These are phyloP conservation scores for Rhombomys opimus DNA, from an alignment of 2,113 vertebrate genomes.

Conservation along the genomic window DNA sequence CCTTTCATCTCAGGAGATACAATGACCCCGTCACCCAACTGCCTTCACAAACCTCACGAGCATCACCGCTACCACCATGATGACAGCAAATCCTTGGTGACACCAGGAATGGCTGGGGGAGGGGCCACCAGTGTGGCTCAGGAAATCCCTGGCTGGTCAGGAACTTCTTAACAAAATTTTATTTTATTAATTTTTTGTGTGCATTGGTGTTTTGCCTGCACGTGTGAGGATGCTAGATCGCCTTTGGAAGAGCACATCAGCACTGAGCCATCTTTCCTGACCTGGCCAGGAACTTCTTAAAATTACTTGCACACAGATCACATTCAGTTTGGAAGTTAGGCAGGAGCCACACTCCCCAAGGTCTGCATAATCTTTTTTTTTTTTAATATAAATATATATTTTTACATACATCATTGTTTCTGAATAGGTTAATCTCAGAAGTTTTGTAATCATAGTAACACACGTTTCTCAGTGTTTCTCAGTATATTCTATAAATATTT, in stretches of 20 bases:
- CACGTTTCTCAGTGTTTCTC: not conserved
- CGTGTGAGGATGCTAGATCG: not conserved
- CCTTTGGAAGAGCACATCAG: not conserved
- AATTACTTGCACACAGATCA: not conserved
- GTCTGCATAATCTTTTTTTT: no score
- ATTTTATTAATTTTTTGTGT: not conserved
- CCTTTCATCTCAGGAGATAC: not conserved
- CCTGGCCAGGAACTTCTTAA: not conserved
- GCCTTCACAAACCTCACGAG: not conserved
- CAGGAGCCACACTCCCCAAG: not conserved
- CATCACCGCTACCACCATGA: not conserved
- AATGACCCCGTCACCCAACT: not conserved
- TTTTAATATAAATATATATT: not conserved
- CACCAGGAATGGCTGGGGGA: not conserved
- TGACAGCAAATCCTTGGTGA: not conserved
- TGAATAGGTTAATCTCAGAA: not conserved
- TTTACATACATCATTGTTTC: not conserved
- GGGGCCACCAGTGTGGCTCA: not conserved
- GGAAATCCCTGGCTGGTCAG: not conserved
- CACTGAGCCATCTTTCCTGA: not conserved
- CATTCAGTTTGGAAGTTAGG: not conserved
- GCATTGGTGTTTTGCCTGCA: not conserved
- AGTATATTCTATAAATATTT: not conserved
- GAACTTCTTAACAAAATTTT: not conserved
- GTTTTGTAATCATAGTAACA: not conserved